Percentiles rank a stretch among this genome's conserved stretches.
phyloP scores from a whole-genome alignment of 2,113 vertebrate species.

The Heterochromis multidens region DNA sequence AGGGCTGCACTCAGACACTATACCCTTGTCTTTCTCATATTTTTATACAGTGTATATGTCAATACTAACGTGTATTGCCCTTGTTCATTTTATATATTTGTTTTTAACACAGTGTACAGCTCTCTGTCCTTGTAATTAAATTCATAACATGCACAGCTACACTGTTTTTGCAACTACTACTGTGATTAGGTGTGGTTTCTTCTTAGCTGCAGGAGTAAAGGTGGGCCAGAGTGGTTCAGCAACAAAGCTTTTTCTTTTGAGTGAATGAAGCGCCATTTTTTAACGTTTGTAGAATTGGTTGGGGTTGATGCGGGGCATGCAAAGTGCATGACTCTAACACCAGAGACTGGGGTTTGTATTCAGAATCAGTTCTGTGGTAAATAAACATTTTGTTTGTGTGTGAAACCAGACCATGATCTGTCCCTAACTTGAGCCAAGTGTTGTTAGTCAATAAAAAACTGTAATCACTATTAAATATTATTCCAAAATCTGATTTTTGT shows the following conservation, averaged over 20 bases:
- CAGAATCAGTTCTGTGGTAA: background rate
- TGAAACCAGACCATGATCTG: background rate
- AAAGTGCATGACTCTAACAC: background rate
- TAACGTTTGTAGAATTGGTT: background rate
- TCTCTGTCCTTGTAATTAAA: background rate
- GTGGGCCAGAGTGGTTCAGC: background rate
- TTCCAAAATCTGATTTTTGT: background rate
- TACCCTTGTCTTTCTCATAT: background rate
- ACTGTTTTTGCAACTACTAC: background rate
- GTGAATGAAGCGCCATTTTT: background rate
- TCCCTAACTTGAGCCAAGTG: no score
- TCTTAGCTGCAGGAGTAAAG: background rate
- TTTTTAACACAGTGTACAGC: background rate
- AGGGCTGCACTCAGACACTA: background rate
- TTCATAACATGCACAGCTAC: background rate
- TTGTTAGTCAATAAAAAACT: background rate
- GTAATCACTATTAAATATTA: background rate
- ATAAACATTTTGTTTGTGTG: background rate
- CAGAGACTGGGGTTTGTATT: rapidly evolving
- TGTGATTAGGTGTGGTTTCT: background rate
- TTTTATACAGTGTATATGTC: background rate
- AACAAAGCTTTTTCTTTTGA: background rate
- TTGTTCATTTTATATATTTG: background rate
- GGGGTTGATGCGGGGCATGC: background rate
- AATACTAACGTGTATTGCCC: background rate